These are phyloP conservation scores for Ernsta delagoae DNA, from an alignment of 2,888 invertebrate species.

Conservation along the genomic window DNA sequence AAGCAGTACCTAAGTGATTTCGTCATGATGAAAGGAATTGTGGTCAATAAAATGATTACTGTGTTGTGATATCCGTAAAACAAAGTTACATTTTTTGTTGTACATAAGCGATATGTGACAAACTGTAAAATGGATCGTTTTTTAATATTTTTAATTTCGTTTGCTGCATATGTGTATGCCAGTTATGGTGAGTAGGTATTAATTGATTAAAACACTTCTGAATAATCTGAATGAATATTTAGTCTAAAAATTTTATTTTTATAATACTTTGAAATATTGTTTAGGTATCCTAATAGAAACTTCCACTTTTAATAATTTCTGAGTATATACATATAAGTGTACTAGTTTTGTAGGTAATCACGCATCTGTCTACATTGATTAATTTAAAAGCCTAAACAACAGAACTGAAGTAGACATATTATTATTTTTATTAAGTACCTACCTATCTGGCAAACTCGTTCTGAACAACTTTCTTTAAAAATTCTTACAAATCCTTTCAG, in stretches of 20 bases:
- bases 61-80: too few species aligned
- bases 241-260: too few species aligned
- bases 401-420: too few species aligned
- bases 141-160: conserved; percentile 7
- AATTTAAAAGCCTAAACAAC: too few species aligned
- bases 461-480: neutral
- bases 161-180: conserved; percentile 15
- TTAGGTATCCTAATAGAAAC: too few species aligned
- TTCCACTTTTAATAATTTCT: too few species aligned
- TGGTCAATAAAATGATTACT: neutral
- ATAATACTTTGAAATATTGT: too few species aligned
- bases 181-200: conserved; percentile 40
- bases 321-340: too few species aligned
- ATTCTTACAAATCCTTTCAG: conserved; percentile 48
- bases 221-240: neutral
- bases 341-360: too few species aligned
- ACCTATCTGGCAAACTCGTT: neutral
- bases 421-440: neutral
- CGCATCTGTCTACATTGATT: too few species aligned
- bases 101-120: conserved; percentile 13
- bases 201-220: conserved; percentile 30
- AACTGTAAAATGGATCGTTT: conserved; percentile 11
- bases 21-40: neutral
- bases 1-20: too few species aligned
- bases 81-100: neutral